Evolutionary conservation across 2,113 vertebrate genomes (phyloP), one percentile per base, ranked within the genome.

Genomic region (Thalassarche chlororhynchos): DNA sequence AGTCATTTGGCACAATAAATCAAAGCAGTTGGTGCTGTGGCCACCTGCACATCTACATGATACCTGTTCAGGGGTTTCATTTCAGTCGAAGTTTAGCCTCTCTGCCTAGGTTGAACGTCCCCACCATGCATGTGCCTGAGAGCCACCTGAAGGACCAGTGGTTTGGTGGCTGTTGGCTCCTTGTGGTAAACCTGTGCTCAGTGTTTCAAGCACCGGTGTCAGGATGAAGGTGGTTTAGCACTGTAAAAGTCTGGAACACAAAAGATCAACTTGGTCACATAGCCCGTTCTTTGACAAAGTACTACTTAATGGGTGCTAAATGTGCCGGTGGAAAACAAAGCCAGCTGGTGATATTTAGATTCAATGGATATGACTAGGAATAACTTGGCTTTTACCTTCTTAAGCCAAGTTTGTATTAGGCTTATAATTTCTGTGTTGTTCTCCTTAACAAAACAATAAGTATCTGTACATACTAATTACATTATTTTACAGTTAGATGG

Each of bases 61-160:
- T 15, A 34, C 1, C 3, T 10, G 10, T 34, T 31, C 13, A 5
- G 8, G 15, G 10, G 3, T 28, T 80, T 76, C 31, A 34, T 34
- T 51, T 74, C 17, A 49, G 40, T 12, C 12, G 4, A 42, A 65
- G 14, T 28, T 76, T n/a, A 65, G 23, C 26, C 40, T 24, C 5
- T 12, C 26, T 84, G 7, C 25, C 20, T 6, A 40, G 5, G 13
- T 6, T 29, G 18, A 75, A 21, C 2, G 0, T 42, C 23, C 23
- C 26, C 57, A 54, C 5, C 10, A 8, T 5, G 2, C 17, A n/a
- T 0, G 0, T 18, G 10, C 4, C 58, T 8, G 17, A 51, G 14
- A 68, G 5, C 5, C 9, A 2, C 24, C 47, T 74, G 54, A 51
- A 74, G 42, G 24, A 55, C 18, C 1, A 0, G n/a, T 61, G 34